phyloP scores from a whole-genome alignment of 2,797 vertebrate species.

The Protosalanx chinensis region DNA sequence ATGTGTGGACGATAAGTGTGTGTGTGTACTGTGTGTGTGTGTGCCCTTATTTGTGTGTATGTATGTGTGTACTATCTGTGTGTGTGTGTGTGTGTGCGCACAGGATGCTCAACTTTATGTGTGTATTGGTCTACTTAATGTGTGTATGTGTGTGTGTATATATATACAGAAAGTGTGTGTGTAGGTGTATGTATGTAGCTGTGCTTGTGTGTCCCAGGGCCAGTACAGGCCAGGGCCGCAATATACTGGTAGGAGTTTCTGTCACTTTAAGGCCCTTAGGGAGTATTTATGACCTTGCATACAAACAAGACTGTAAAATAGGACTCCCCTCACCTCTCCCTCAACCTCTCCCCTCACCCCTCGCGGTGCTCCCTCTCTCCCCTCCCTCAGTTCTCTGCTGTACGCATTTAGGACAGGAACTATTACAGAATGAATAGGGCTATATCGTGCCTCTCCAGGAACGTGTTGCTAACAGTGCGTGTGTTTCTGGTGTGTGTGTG shows the following conservation, averaged over 20 bases:
- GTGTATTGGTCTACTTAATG: background rate
- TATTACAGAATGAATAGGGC: no score
- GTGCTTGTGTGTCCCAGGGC: background rate
- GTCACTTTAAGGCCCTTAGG: constrained; percentile 4
- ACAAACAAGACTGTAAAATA: constrained; percentile 7
- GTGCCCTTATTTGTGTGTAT: background rate
- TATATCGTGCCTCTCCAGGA: no score
- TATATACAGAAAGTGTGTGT: background rate
- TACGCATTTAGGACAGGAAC: no score
- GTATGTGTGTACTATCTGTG: no score
- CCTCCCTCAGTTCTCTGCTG: background rate
- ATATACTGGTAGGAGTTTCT: background rate
- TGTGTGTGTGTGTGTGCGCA: background rate
- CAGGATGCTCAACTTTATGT: no score
- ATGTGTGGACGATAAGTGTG: background rate
- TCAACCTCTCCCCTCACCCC: background rate
- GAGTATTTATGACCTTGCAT: constrained; percentile 2
- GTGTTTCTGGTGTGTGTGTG: no score
- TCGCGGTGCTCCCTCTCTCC: background rate
- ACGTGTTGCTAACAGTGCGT: no score
- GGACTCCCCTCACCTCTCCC: constrained; percentile 7
- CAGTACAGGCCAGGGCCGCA: background rate
- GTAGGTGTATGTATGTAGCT: constrained; percentile 9
- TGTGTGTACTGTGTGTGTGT: constrained; percentile 10
- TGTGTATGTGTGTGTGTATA: constrained; percentile 5